phyloP scores from a whole-genome alignment of 2,888 invertebrate genomes.

The Eilema caniola region DNA sequence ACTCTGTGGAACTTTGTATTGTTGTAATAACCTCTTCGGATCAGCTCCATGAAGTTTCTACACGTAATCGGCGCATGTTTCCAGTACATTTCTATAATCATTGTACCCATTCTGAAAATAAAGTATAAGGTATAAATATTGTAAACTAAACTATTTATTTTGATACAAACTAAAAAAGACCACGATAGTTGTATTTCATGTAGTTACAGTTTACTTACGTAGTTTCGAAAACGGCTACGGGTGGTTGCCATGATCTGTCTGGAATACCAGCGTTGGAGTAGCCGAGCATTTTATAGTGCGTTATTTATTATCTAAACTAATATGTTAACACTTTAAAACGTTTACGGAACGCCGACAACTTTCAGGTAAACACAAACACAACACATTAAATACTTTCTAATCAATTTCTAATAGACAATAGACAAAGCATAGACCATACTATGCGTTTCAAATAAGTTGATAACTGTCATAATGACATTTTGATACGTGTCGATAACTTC shows the following conservation, averaged over 20 bases:
- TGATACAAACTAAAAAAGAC: background rate
- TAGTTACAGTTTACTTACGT: too few relatives aligned
- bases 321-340: background rate
- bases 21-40: conserved; percentile 97
- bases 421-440: too few relatives aligned
- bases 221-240: conserved; percentile 93
- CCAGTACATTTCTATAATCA: conserved; percentile 98
- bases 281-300: conserved; percentile 71
- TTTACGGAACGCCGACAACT: background rate
- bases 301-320: background rate
- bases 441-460: too few relatives aligned
- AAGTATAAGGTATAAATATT: background rate
- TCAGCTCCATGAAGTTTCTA: conserved; percentile 98
- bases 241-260: conserved; percentile 96
- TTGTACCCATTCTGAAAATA: conserved; percentile 94
- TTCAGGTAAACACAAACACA: background rate
- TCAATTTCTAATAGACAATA: background rate
- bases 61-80: conserved; percentile 99
- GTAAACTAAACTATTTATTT: background rate
- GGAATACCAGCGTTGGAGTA: conserved; percentile 91
- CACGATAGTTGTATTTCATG: background rate
- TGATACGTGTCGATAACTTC: too few relatives aligned
- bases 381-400: too few relatives aligned
- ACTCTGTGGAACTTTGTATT: conserved; percentile 98
- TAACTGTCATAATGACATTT: too few relatives aligned